Percentiles rank a stretch among this genome's conserved stretches.
Evolutionary conservation across 2,113 vertebrate species (phyloP).

Genomic region (Nothobranchius furzeri): DNA sequence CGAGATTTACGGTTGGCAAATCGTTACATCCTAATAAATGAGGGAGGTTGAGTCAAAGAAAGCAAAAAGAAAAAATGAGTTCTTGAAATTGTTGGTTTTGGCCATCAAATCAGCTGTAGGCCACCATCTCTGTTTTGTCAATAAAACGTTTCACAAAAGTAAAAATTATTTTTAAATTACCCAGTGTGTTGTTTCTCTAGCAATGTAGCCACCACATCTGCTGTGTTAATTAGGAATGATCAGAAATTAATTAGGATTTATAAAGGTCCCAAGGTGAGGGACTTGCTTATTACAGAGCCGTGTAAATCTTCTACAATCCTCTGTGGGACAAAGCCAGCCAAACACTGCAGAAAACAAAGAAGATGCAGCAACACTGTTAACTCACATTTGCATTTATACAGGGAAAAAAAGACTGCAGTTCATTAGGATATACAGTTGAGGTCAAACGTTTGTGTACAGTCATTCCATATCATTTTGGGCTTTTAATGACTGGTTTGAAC

Average conservation of each 20-base stretch:
- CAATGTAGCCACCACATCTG: slow-evolving; percentile 24
- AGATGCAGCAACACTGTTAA: slow-evolving; percentile 2
- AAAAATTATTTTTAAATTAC: not conserved
- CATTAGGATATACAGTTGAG: too few relatives aligned
- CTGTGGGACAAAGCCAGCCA: slow-evolving; percentile 40
- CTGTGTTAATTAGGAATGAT: slow-evolving; percentile 75
- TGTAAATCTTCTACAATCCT: slow-evolving; percentile 79
- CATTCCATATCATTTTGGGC: too few relatives aligned
- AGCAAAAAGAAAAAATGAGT: not conserved
- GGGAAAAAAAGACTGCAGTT: not conserved
- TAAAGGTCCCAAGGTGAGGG: slow-evolving; percentile 72
- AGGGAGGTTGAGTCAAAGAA: slow-evolving; percentile 29
- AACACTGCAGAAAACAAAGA: slow-evolving; percentile 36
- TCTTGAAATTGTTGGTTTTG: not conserved
- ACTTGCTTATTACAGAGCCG: slow-evolving; percentile 67
- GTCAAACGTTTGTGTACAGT: too few relatives aligned
- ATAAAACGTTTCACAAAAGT: not conserved
- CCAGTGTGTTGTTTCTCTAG: not conserved
- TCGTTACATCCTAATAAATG: slow-evolving; percentile 20
- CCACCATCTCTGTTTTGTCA: not conserved
- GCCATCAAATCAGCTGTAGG: not conserved
- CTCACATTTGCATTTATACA: not conserved
- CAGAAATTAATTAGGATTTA: slow-evolving; percentile 78
- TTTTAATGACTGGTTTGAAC: too few relatives aligned
- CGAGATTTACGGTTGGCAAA: not conserved